phyloP scores from a whole-genome alignment of 1,140 invertebrate species.

The Conopomorpha cramerella region DNA sequence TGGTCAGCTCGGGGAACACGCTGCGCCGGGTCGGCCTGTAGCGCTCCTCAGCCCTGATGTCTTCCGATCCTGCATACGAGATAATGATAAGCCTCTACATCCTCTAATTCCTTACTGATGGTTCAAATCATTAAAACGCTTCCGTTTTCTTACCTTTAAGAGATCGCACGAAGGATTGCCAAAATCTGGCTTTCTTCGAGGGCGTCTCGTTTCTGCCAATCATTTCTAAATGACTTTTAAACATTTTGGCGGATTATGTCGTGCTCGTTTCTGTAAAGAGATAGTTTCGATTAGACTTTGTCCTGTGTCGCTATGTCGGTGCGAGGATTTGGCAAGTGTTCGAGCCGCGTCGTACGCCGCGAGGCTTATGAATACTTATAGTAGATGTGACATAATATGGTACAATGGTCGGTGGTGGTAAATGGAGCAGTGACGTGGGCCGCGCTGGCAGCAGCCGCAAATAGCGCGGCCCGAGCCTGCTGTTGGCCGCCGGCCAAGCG shows the following conservation, averaged over 20 bases:
- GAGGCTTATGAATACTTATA: too few relatives aligned
- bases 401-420: conserved; percentile 40
- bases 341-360: too few relatives aligned
- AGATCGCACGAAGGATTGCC: conserved; percentile 88
- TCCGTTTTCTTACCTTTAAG: conserved; percentile 84
- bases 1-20: conserved; percentile 70
- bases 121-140: too few relatives aligned
- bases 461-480: conserved; percentile 41
- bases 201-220: conserved; percentile 89
- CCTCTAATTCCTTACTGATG: too few relatives aligned
- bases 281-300: too few relatives aligned
- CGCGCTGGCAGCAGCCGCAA: conserved; percentile 38
- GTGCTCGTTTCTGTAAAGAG: conserved; percentile 72
- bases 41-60: conserved; percentile 83
- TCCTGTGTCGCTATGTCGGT: too few relatives aligned
- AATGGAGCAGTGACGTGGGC: conserved; percentile 51
- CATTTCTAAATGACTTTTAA: conserved; percentile 89
- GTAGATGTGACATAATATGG: conserved; percentile 44
- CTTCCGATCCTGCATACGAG: conserved; percentile 74
- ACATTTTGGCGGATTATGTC: conserved; percentile 77
- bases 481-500: conserved; percentile 35
- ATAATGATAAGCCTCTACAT: conserved; percentile 1
- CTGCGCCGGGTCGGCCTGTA: conserved; percentile 69
- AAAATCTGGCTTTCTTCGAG: conserved; percentile 90
- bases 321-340: too few relatives aligned